Conservation (phyloP, 2,888 invertebrate species). For the Acanthoscelides obtectus region DNA sequence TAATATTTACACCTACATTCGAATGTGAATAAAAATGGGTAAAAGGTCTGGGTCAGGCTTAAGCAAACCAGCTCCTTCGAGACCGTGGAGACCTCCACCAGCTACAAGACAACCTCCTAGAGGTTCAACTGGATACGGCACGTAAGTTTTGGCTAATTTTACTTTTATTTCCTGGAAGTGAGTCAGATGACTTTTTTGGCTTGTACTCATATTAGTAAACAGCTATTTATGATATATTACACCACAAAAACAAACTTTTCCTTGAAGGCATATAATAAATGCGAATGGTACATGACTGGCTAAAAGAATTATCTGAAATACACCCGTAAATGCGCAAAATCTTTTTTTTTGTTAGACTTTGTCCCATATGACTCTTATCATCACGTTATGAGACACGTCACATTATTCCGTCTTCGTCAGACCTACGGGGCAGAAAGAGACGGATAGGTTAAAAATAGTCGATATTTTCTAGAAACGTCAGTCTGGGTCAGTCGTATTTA, state of each 20-base stretch:
- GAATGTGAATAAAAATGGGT: not conserved
- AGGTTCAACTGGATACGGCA: slow-evolving; percentile 18
- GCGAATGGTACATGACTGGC: not conserved
- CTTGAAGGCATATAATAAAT: not conserved
- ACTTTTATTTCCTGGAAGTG: too few relatives aligned
- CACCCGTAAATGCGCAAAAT: not conserved
- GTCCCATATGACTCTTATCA: not conserved
- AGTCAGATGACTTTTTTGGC: not conserved
- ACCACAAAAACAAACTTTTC: not conserved
- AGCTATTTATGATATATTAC: not conserved
- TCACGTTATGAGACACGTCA: not conserved
- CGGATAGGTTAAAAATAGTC: not conserved
- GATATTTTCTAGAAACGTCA: slow-evolving; percentile 3
- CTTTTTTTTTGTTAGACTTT: not conserved
- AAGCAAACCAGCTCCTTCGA: slow-evolving; percentile 26
- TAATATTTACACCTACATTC: not conserved
- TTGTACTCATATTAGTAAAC: not conserved
- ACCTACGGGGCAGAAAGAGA: not conserved
- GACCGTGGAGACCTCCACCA: slow-evolving; percentile 27
- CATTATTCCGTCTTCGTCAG: not conserved
- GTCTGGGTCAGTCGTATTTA: not conserved
- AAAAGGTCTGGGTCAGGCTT: slow-evolving; percentile 18
- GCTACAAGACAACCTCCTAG: slow-evolving; percentile 27
- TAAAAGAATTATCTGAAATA: not conserved
- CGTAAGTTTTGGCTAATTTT: not conserved